Conservation (phyloP, 2,888 invertebrate genomes). For the Hemicrepidius hirtus region DNA sequence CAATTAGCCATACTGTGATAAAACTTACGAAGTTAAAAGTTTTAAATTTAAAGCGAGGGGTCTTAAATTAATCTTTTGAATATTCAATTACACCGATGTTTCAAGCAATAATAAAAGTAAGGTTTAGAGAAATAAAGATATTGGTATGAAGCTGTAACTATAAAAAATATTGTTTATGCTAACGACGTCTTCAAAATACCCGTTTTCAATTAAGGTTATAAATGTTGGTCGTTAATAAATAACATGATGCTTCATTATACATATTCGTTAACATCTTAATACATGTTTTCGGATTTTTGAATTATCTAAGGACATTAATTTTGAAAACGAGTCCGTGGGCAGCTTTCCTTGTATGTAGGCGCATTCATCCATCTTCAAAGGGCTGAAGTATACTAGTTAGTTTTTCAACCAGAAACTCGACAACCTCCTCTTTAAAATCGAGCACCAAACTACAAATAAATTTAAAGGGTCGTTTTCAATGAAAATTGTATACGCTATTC, state of each 20-base stretch:
- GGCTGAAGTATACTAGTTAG: no score
- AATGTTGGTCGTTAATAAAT: conserved; percentile 57
- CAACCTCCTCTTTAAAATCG: conserved; percentile 28
- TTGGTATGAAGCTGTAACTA: conserved; percentile 28
- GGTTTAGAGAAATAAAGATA: conserved; percentile 20
- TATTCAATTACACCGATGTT: conserved; percentile 43
- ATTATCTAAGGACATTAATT: conserved; percentile 56
- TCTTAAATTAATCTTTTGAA: conserved; percentile 42
- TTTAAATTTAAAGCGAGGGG: conserved; percentile 37
- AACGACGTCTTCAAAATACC: conserved; percentile 49
- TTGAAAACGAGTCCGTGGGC: conserved; percentile 43
- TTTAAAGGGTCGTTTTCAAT: conserved; percentile 54
- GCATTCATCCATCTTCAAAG: neutral
- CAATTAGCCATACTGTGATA: conserved; percentile 39
- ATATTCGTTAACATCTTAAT: conserved; percentile 59
- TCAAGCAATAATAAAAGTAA: conserved; percentile 32
- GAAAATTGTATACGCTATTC: conserved; percentile 52
- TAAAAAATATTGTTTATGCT: conserved; percentile 48
- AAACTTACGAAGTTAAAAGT: conserved; percentile 40
- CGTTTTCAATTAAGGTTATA: conserved; percentile 59
- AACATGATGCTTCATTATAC: conserved; percentile 55
- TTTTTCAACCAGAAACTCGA: neutral
- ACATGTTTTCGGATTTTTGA: conserved; percentile 58
- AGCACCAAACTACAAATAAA: conserved; percentile 47
- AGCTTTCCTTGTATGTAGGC: neutral